Base-by-base conservation (phyloP, 2,888 invertebrate species). In the Balanococcus diminutus region DNA sequence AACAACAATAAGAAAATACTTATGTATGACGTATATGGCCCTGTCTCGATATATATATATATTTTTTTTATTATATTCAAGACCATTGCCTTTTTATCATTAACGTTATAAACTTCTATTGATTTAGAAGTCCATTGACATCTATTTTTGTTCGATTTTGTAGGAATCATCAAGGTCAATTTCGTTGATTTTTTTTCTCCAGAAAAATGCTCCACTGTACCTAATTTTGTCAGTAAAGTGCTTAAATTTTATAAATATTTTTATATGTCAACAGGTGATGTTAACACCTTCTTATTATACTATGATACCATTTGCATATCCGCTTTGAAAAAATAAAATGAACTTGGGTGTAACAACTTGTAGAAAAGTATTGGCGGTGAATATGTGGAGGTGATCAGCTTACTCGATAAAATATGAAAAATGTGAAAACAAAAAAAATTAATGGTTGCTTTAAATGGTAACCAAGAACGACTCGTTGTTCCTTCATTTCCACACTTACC, bases 361-460 rank as follows among this genome's bases (percentile, higher is more conserved):
- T 22, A 51, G 11, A 42, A n/a, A 28, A 82, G 36, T 28, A 51
- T 25, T 42, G 22, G 82, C 28, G 42, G 9, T 36, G 32, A 36
- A 79, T 31, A n/a, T 79, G 75, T 16, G 75, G 31, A 79, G 75
- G 75, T 79, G 31, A 79, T 79, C 75, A 2, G 36, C 75, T 79
- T 32, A 28, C 36, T 79, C 75, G 32, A 79, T n/a, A 36, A 36
- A 19, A 36, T 3, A 8, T 19, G 51, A 39, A 46, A 82, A 82
- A 82, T 46, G 14, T 9, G 16, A 82, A 42, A n/a, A 46, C n/a
- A 42, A 31, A 25, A 42, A 39, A 82, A 39, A 81, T 28, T 9
- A 25, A 14, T 2, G 22, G 2, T 42, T 46, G 22, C 46, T 25
- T 22, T 31, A 42, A 82, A 51, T n/a, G 51, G 51, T 51, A 56